Percentiles rank a stretch among this genome's conserved stretches.
These are phyloP conservation scores for Lasiurus cinereus DNA, from an alignment of 2,113 vertebrate genomes.

Conservation along the genomic window DNA sequence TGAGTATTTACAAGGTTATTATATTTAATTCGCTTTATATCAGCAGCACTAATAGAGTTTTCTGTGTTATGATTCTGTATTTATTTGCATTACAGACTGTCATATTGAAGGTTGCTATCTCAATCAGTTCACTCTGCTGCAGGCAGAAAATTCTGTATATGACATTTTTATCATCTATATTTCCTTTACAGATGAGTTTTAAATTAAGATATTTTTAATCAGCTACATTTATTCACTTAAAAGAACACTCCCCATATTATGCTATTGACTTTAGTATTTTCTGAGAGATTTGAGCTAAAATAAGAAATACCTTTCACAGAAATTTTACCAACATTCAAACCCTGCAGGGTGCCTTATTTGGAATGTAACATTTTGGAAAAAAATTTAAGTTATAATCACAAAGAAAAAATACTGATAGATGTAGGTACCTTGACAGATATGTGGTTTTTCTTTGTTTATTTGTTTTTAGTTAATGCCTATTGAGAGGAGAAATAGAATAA, in stretches of 20 bases:
- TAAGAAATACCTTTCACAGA: neutral
- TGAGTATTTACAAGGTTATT: slow-evolving; percentile 68
- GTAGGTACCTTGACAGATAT: neutral
- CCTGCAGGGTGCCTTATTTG: neutral
- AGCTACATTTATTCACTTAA: slow-evolving; percentile 13
- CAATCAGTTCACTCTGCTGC: neutral
- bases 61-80: slow-evolving; percentile 10
- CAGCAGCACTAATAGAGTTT: neutral
- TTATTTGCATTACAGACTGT: slow-evolving; percentile 47
- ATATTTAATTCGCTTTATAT: slow-evolving; percentile 74
- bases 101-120: slow-evolving; percentile 35
- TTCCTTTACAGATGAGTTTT: slow-evolving; percentile 35
- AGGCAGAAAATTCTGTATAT: slow-evolving; percentile 40
- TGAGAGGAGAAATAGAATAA: slow-evolving; percentile 10
- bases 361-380: slow-evolving; percentile 26
- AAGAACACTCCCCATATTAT: neutral
- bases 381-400: slow-evolving; percentile 3
- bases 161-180: slow-evolving; percentile 22
- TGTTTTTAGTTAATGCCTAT: neutral
- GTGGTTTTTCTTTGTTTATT: neutral
- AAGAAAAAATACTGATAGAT: slow-evolving; percentile 21
- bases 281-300: neutral
- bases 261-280: slow-evolving; percentile 15
- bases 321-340: neutral
- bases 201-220: neutral